A percentile compares a stretch with the other conserved stretches of the same genome.
phyloP scores from a whole-genome alignment of 2,113 vertebrate genomes.

The Odocoileus virginianus region DNA sequence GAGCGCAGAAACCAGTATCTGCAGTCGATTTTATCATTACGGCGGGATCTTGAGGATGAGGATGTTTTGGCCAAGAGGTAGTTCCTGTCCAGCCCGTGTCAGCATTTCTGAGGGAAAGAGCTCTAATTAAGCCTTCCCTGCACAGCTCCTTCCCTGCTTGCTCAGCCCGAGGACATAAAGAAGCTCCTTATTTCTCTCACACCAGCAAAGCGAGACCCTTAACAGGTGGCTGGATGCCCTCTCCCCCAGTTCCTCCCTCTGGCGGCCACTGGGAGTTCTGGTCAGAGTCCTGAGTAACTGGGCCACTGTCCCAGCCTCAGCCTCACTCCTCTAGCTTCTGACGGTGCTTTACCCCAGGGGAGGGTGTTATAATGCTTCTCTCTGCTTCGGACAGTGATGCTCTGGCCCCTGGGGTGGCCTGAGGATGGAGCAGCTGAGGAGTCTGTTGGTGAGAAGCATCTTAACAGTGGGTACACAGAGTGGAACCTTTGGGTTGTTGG shows the following conservation, averaged over 20 bases:
- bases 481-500: not conserved
- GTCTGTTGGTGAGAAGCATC: not conserved
- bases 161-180: slow-evolving; percentile 20
- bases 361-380: not conserved
- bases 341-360: not conserved
- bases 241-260: not conserved
- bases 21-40: not conserved
- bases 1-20: not conserved
- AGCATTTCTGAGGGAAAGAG: slow-evolving; percentile 42
- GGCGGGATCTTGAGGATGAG: not conserved
- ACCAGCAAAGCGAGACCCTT: not conserved
- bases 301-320: not conserved
- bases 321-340: not conserved
- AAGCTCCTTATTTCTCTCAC: slow-evolving; percentile 52
- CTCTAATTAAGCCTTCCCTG: slow-evolving; percentile 50
- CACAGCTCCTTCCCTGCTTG: not conserved
- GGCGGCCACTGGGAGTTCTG: not conserved
- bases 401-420: not conserved
- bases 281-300: not conserved
- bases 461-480: not conserved
- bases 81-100: slow-evolving; percentile 19
- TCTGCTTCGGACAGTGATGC: not conserved
- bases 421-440: not conserved
- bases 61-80: not conserved
- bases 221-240: not conserved